Base-by-base conservation (phyloP, 2,888 invertebrate genomes). In the Drosophila bunnanda region DNA sequence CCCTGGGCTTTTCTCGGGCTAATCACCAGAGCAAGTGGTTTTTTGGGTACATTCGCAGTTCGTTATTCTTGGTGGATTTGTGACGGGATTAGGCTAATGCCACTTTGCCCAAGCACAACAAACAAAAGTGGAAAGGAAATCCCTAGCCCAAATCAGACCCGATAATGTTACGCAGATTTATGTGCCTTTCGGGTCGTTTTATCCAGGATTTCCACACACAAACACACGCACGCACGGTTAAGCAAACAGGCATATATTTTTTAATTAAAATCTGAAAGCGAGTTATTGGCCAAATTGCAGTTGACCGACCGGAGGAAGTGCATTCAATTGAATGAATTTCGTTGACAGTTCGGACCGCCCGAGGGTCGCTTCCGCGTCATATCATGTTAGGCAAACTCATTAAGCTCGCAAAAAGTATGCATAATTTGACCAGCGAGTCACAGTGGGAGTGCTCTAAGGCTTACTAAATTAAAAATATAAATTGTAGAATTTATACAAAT, bases 11-110 rank as follows among this genome's bases (percentile, higher is more conserved):
- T 62, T 15, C 58, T 17, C 25, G 32, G 46, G 54, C 59, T 46
- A 59, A 59, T 64, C 62, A 64, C 52, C 30, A 39, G 38, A 20
- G 20, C 30, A 39, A 20, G 13, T 38, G 25, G 53, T 46, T 25
- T 1, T 39, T 39, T n/a, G n/a, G n/a, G 39, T 39, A 30, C 13
- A 38, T 56, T 74, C 61, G 62, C 60, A 76, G 78, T 73, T 71
- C 65, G 61, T 56, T 82, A 41, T 43, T 60, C 59, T 30, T 30
- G 48, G 60, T 60, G 64, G 60, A 60, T 65, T 65, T 61, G 65
- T 34, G 59, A 34, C 34, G 61, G 61, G 36, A 66, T 66, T 66
- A 38, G 32, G 53, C 38, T 53, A 52, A 52, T 39, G 59, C 64
- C 43, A 61, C 44, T 65, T 50, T 57, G 44, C 52, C 43, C 52